phyloP scores from a whole-genome alignment of 2,797 vertebrate species.

The Chromis chromis region DNA sequence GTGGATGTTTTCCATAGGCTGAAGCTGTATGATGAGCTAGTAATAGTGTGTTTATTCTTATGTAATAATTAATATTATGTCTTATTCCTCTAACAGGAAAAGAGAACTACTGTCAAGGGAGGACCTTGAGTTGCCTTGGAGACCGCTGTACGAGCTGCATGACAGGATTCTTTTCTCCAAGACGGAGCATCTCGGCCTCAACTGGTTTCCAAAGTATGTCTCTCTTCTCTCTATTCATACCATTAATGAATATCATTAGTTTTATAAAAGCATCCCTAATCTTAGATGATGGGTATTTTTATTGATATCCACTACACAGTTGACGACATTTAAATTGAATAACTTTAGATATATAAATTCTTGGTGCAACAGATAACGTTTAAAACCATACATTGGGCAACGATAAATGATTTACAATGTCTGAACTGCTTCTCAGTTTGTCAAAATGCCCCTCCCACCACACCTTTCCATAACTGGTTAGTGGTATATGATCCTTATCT shows the following conservation, averaged over 20 bases:
- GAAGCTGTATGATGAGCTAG: not conserved
- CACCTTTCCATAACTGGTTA: not conserved
- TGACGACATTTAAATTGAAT: not conserved
- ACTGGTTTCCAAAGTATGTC: slow-evolving; percentile 99
- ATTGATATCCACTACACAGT: not conserved
- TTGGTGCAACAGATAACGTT: not conserved
- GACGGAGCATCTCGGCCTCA: slow-evolving; percentile 96
- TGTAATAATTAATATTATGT: no score
- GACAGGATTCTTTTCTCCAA: slow-evolving; percentile 97
- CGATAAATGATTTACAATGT: not conserved
- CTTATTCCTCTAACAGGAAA: slow-evolving; percentile 85
- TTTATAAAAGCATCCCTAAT: not conserved
- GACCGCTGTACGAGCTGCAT: slow-evolving; percentile 93
- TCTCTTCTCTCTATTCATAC: slow-evolving; percentile 20
- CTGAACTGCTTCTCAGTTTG: not conserved
- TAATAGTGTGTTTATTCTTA: slow-evolving; percentile 22
- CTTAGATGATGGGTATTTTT: not conserved
- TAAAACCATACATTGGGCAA: slow-evolving; percentile 1
- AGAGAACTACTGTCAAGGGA: slow-evolving; percentile 95
- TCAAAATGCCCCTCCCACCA: not conserved
- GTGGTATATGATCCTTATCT: not conserved
- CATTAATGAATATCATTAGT: not conserved
- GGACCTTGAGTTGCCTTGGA: slow-evolving; percentile 95
- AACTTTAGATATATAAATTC: not conserved
- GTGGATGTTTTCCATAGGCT: not conserved